Conservation (phyloP, 2,113 vertebrate species). For the Scolopax mira region DNA sequence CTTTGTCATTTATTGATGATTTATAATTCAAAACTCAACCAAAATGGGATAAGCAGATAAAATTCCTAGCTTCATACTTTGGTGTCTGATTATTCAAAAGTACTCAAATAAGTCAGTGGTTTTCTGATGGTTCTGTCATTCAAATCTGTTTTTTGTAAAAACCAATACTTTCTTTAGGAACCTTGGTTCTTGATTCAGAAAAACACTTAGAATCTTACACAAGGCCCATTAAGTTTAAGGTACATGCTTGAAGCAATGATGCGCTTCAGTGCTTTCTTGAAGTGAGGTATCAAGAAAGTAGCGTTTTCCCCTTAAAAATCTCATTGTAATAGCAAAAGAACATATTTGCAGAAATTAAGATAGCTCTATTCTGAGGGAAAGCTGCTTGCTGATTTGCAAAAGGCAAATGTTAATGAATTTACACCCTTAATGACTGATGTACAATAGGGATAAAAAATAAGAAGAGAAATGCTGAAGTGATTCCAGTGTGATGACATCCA, state of each 20-base stretch:
- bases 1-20: no score
- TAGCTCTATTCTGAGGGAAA: background rate
- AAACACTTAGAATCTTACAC: background rate
- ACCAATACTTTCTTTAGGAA: background rate
- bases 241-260: background rate
- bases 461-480: constrained; percentile 2
- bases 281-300: background rate
- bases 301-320: background rate
- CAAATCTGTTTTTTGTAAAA: background rate
- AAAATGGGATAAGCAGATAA: background rate
- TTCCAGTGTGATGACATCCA: constrained; percentile 25
- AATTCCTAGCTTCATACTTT: background rate
- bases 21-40: background rate
- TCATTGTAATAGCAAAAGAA: background rate
- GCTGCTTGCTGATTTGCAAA: background rate
- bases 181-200: background rate
- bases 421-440: background rate
- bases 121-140: background rate
- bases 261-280: background rate
- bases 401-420: constrained; percentile 23
- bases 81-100: background rate
- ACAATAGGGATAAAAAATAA: constrained; percentile 11
- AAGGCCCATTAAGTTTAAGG: background rate
- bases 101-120: background rate
- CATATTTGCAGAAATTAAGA: background rate